Conservation (phyloP, 2,113 vertebrate genomes). For the Ceyx margarethae region DNA sequence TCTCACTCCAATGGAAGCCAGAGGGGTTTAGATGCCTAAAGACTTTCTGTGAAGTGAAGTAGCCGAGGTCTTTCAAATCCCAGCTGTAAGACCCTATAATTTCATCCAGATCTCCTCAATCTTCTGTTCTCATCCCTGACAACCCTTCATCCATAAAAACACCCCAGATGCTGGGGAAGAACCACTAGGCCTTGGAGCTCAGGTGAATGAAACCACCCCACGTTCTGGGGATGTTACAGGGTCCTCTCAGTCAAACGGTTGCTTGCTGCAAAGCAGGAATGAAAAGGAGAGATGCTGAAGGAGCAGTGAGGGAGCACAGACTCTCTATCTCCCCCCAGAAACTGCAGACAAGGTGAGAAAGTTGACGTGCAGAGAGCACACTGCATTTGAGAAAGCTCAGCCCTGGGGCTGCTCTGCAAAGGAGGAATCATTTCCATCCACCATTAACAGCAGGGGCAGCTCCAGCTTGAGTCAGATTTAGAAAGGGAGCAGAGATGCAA, state of each 20-base stretch:
- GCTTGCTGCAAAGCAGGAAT: neutral
- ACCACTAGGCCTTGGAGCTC: neutral
- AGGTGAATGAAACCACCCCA: neutral
- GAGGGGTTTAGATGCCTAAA: neutral
- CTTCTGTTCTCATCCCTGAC: neutral
- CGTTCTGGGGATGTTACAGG: fast-evolving
- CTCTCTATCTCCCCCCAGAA: fast-evolving
- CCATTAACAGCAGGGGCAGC: neutral
- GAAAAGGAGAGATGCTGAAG: neutral
- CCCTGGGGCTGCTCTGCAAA: neutral
- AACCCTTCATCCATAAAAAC: neutral
- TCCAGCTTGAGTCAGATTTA: fast-evolving
- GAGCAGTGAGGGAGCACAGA: neutral
- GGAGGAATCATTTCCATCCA: neutral
- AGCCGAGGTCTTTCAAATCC: neutral
- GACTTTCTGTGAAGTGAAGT: neutral
- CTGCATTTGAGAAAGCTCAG: neutral
- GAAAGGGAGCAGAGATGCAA: neutral
- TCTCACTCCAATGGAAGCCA: neutral
- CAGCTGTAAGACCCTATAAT: neutral
- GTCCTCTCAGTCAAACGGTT: neutral
- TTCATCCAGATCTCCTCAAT: neutral
- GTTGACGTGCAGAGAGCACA: neutral
- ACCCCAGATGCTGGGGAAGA: neutral
- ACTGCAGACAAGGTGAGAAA: neutral